phyloP scores from a whole-genome alignment of 2,797 vertebrate species.

The Amblyopsis hoosieri region DNA sequence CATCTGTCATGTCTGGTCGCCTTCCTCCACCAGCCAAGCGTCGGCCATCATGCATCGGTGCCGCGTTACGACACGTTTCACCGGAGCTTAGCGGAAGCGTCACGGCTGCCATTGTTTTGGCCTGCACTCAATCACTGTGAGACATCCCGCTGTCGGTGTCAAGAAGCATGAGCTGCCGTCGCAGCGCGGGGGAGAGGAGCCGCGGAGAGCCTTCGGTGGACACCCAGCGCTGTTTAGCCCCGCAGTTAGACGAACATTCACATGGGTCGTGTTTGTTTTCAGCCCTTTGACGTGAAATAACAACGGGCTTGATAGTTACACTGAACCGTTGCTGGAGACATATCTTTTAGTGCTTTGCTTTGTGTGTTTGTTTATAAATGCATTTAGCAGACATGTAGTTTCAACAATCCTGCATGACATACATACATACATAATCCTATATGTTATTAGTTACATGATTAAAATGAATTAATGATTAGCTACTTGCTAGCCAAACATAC shows the following conservation, averaged over 20 bases:
- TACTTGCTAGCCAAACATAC: slow-evolving; percentile 31
- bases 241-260: slow-evolving; percentile 43
- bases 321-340: slow-evolving; percentile 13
- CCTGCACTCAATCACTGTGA: slow-evolving; percentile 69
- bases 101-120: slow-evolving; percentile 62
- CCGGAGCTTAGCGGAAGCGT: slow-evolving; percentile 36
- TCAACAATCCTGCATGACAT: slow-evolving; percentile 12
- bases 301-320: no score
- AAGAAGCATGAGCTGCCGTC: slow-evolving; percentile 60
- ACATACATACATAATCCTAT: no score
- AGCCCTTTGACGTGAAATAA: slow-evolving; percentile 1
- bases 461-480: neutral
- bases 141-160: slow-evolving; percentile 42
- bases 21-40: neutral
- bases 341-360: slow-evolving; percentile 33
- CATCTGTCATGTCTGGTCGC: slow-evolving; percentile 7
- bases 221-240: slow-evolving; percentile 56
- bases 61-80: slow-evolving; percentile 33
- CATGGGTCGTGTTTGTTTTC: slow-evolving; percentile 33
- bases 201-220: slow-evolving; percentile 37
- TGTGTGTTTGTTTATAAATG: slow-evolving; percentile 31
- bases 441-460: no score
- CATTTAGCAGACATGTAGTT: slow-evolving; percentile 12
- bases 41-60: slow-evolving; percentile 11
- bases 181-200: slow-evolving; percentile 56